A percentile compares a stretch with the other conserved stretches of the same genome.
Conservation (phyloP, 2,113 vertebrate species). For the Spea multiplicata region DNA sequence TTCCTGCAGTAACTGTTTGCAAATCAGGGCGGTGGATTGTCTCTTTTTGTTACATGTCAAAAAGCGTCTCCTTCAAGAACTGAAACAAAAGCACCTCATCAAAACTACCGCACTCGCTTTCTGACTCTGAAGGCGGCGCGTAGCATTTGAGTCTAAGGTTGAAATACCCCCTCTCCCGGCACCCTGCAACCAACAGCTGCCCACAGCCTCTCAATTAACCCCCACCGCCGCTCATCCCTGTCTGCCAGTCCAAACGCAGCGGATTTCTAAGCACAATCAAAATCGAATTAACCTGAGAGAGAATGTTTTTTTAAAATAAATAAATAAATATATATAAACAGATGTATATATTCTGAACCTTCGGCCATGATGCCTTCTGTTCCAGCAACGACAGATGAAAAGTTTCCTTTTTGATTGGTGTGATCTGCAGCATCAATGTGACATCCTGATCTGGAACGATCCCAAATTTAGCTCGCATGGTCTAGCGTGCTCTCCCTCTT, state of each 20-base stretch:
- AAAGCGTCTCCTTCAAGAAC: conserved; percentile 68
- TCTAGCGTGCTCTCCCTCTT: conserved; percentile 92
- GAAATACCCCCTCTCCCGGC: neutral
- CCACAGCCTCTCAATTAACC: too few species aligned
- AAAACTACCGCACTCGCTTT: conserved; percentile 58
- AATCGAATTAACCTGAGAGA: neutral
- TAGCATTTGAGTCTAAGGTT: conserved; percentile 70
- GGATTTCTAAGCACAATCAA: neutral
- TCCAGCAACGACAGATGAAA: conserved; percentile 89
- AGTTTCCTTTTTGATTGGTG: conserved; percentile 86
- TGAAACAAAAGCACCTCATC: conserved; percentile 74
- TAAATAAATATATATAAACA: conserved; percentile 51
- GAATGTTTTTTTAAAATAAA: conserved; percentile 30
- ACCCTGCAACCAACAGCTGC: neutral
- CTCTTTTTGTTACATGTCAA: conserved; percentile 54
- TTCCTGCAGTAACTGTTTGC: conserved; percentile 61
- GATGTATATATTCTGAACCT: conserved; percentile 83
- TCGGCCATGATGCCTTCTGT: conserved; percentile 99
- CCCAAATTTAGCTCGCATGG: conserved; percentile 92
- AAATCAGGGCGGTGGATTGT: conserved; percentile 75
- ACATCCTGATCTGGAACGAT: conserved; percentile 90
- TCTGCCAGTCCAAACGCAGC: neutral
- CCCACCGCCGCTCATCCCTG: neutral
- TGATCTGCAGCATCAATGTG: conserved; percentile 87
- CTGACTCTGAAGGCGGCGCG: conserved; percentile 72